Percentiles rank a stretch among this genome's conserved stretches.
Conservation (phyloP, 2,888 invertebrate species). For the Orthosia cruda region DNA sequence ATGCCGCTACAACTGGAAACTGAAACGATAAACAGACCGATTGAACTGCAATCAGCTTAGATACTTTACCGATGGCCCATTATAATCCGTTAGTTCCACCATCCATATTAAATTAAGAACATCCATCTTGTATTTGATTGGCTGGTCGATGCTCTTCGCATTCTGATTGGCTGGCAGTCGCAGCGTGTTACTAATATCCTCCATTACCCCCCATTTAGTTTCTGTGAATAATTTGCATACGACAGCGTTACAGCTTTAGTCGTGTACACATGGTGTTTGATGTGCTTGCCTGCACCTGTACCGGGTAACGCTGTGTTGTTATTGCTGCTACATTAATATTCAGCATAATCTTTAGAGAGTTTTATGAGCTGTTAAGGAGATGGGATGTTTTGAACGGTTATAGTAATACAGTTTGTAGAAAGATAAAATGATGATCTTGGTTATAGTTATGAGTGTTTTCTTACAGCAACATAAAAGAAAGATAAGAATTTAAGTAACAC, state of each 20-base stretch:
- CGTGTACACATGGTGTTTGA: conserved; percentile 70
- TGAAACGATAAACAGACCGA: no score
- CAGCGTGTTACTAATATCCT: conserved; percentile 57
- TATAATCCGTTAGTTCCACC: conserved; percentile 39
- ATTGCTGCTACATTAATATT: conserved; percentile 52
- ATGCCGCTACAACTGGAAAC: no score
- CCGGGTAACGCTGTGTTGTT: conserved; percentile 39
- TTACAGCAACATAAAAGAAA: no score
- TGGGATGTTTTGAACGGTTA: background rate
- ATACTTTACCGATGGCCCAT: background rate
- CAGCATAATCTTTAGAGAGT: conserved; percentile 22
- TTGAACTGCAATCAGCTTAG: background rate
- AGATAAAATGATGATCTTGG: no score
- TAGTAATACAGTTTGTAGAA: no score
- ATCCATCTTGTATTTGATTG: conserved; percentile 58
- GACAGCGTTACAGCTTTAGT: conserved; percentile 67
- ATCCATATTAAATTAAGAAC: conserved; percentile 47
- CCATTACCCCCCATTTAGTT: conserved; percentile 75
- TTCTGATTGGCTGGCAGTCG: conserved; percentile 60
- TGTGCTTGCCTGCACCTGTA: conserved; percentile 66
- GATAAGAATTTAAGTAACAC: no score
- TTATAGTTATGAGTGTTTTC: no score
- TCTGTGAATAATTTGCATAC: conserved; percentile 77
- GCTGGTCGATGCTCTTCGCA: conserved; percentile 38
- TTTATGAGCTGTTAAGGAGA: conserved; percentile 9